Base-by-base conservation (phyloP, 2,888 invertebrate species). In the Pollenia angustigena region DNA sequence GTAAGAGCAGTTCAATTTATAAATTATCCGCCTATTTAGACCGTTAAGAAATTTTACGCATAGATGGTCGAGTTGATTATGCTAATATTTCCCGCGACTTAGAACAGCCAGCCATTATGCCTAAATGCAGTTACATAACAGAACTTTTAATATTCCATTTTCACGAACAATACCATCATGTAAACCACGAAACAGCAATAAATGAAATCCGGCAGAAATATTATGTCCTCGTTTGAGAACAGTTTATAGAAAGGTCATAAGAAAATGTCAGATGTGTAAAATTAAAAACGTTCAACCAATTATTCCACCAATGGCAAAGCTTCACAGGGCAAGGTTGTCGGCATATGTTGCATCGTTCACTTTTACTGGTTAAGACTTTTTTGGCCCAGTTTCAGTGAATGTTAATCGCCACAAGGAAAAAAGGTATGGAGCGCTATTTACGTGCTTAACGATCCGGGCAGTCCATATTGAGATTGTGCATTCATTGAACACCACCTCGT, bases 231-330 rank as follows among this genome's bases (percentile, higher is more conserved):
- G n/a, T n/a, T n/a, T n/a, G n/a, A n/a, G n/a, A n/a, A n/a, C n/a
- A n/a, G n/a, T n/a, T n/a, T n/a, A n/a, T n/a, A n/a, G n/a, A n/a
- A n/a, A n/a, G n/a, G n/a, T n/a, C n/a, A n/a, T n/a, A 23, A 23
- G 23, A 58, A 14, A 4, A 4, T 87, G 85, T 60, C 85, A 82
- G 71, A 18, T 23, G 52, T 88, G 88, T 54, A 87, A 87, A 69
- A 44, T 87, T n/a, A 32, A 66, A 3, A 85, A 84, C 11, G 87
- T 79, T 7, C 32, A 32, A 11, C 83, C 84, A 14, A 4, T 18
- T 12, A 42, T n/a, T 32, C 83, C 82, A 48, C 80, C 75, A 62
- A 85, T 87, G 84, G 76, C 66, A n/a, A 85, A 56, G n/a, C 14
- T 88, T 8, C 78, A 81, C 10, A 62, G 48, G 12, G 71, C 74